A percentile compares a stretch with the other conserved stretches of the same genome.
Conservation (phyloP, 2,888 invertebrate species). For the Cabera pusaria region DNA sequence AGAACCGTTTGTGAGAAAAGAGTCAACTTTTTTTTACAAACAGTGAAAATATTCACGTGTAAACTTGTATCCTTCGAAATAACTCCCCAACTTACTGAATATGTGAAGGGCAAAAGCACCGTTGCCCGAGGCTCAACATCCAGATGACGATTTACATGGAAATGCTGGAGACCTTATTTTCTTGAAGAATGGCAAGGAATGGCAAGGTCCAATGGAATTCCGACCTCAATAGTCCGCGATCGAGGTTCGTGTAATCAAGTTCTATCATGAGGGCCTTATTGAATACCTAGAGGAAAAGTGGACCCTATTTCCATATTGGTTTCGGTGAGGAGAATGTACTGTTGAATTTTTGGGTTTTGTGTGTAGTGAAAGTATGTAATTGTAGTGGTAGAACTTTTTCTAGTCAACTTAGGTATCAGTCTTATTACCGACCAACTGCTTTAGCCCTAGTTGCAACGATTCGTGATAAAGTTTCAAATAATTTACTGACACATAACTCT, state of each 20-base stretch:
- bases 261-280: constrained; percentile 20
- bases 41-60: not conserved
- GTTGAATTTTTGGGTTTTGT: no score
- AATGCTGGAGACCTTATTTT: constrained; percentile 31
- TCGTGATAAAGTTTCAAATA: no score
- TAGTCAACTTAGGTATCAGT: no score
- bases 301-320: constrained; percentile 12
- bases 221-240: constrained; percentile 25
- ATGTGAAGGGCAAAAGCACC: constrained; percentile 26
- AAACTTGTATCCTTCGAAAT: constrained; percentile 7
- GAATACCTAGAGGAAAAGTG: constrained; percentile 9
- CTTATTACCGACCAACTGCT: no score
- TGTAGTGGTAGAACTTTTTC: no score
- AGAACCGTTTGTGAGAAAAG: no score
- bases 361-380: no score
- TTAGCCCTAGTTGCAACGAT: no score
- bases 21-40: no score
- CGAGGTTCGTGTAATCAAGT: constrained; percentile 17
- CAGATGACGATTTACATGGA: constrained; percentile 35
- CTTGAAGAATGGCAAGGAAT: constrained; percentile 22
- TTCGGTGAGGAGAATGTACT: no score
- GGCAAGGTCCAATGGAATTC: constrained; percentile 27
- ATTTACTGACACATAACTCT: no score
- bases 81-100: constrained; percentile 20
- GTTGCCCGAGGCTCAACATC: constrained; percentile 18